These are phyloP conservation scores for Achatina immaculata DNA, from an alignment of 1,140 invertebrate species.

Conservation along the genomic window DNA sequence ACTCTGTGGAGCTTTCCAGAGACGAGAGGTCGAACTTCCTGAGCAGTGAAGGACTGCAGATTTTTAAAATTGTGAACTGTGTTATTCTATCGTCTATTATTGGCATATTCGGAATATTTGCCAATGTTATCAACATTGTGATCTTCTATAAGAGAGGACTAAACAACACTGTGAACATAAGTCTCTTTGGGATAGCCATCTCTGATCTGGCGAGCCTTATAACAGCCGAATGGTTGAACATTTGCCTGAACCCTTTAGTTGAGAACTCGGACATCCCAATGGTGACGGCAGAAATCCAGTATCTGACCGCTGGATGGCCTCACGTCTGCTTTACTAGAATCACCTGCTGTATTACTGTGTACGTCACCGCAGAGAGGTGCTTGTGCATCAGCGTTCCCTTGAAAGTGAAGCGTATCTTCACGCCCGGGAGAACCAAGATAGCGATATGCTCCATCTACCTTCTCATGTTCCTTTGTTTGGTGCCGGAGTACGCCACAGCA, in stretches of 20 bases:
- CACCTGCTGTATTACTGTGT: slow-evolving; percentile 20
- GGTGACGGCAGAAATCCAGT: slow-evolving; percentile 7
- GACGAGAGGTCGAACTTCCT: not conserved
- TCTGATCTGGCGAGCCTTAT: not conserved
- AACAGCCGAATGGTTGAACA: not conserved
- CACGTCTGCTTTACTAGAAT: slow-evolving; percentile 13
- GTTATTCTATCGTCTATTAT: not conserved
- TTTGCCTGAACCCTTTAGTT: not conserved
- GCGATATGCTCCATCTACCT: slow-evolving; percentile 12
- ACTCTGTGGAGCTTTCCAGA: not conserved
- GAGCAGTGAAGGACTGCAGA: not conserved
- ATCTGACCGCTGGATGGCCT: slow-evolving; percentile 6
- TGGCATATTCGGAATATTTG: not conserved
- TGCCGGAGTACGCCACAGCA: not conserved
- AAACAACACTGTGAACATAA: slow-evolving; percentile 10
- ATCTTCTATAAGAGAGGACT: slow-evolving; percentile 2
- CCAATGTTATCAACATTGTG: not conserved
- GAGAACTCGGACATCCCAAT: not conserved
- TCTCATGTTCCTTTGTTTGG: not conserved
- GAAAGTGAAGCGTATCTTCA: slow-evolving; percentile 16
- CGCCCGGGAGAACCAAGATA: slow-evolving; percentile 1
- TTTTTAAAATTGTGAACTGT: not conserved
- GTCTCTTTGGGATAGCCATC: not conserved
- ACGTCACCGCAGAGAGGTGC: slow-evolving; percentile 7
- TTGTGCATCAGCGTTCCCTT: not conserved